phyloP scores from a whole-genome alignment of 2,797 vertebrate species.

The Silurus aristotelis region DNA sequence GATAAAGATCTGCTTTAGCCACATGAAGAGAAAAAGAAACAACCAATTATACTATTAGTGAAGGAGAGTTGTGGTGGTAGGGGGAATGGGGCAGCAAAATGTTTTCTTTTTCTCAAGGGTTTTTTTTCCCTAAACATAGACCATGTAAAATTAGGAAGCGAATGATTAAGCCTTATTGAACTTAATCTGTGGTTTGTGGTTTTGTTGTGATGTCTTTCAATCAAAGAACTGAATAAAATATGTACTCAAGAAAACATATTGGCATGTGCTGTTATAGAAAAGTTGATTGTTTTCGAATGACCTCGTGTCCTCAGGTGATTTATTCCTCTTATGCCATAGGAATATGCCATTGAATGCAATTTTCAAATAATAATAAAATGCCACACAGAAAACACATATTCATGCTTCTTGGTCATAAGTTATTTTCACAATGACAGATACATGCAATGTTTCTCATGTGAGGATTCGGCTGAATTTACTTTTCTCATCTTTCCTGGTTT shows the following conservation, averaged over 20 bases:
- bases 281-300: neutral
- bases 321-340: neutral
- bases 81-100: slow-evolving; percentile 34
- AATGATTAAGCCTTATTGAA: neutral
- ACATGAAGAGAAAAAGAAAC: slow-evolving; percentile 73
- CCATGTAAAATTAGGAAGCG: slow-evolving; percentile 41
- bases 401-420: neutral
- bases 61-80: slow-evolving; percentile 51
- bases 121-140: neutral
- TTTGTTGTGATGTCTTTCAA: slow-evolving; percentile 2
- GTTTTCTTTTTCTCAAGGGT: slow-evolving; percentile 24
- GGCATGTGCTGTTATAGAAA: neutral
- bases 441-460: neutral
- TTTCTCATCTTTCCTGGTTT: slow-evolving; percentile 34
- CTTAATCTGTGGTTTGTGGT: neutral
- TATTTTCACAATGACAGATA: neutral
- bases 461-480: slow-evolving; percentile 15
- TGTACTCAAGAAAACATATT: neutral
- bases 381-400: too few species aligned
- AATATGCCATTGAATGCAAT: neutral
- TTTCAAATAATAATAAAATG: neutral
- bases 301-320: neutral
- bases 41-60: slow-evolving; percentile 72
- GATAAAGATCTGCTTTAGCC: slow-evolving; percentile 71
- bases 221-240: neutral